Conservation (phyloP, 2,113 vertebrate genomes). For the Clarias macrocephalus region DNA sequence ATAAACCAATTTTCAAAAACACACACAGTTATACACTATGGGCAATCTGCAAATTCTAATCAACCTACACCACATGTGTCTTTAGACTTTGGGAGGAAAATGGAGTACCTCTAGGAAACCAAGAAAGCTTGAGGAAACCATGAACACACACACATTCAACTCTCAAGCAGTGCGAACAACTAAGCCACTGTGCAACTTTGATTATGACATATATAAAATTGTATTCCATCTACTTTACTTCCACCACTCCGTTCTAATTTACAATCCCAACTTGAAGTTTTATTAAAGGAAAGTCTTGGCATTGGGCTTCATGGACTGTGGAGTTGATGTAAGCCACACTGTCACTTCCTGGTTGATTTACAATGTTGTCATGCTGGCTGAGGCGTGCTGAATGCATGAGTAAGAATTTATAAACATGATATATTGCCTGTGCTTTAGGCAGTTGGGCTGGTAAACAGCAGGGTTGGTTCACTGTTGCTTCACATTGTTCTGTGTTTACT, state of each 20-base stretch:
- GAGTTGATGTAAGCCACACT: conserved; percentile 22
- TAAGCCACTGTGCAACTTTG: too few species aligned
- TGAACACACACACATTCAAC: too few species aligned
- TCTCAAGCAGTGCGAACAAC: too few species aligned
- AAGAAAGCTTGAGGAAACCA: too few species aligned
- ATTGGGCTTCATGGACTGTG: neutral
- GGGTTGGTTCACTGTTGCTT: neutral
- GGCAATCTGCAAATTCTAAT: too few species aligned
- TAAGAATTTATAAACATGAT: conserved; percentile 12
- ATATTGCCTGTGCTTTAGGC: neutral
- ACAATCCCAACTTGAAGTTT: neutral
- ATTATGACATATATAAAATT: neutral
- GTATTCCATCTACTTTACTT: neutral
- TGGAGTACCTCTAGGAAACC: too few species aligned
- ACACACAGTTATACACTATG: too few species aligned
- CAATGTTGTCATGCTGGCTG: conserved; percentile 3
- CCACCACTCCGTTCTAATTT: neutral
- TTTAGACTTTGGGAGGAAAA: too few species aligned
- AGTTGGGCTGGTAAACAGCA: neutral
- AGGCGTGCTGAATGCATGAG: neutral
- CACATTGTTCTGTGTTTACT: neutral
- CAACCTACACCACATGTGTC: too few species aligned
- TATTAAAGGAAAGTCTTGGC: conserved; percentile 21
- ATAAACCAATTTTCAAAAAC: neutral
- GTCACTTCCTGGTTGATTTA: conserved; percentile 34